Base-by-base conservation (phyloP, 64 coral and sea anemone species). In the Porites australiensis region DNA sequence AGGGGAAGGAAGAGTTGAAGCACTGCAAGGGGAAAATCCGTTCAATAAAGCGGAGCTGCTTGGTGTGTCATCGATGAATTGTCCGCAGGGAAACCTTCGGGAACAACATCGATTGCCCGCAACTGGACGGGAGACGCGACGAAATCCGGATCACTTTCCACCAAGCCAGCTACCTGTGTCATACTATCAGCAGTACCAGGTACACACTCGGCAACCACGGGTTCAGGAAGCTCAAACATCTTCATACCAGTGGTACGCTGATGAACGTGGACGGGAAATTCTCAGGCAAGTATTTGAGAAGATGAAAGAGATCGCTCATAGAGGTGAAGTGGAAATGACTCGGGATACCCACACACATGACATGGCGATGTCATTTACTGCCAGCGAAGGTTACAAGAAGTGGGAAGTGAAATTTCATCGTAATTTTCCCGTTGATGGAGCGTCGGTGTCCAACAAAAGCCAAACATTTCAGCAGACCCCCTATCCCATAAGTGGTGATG, bases 371-470 rank as follows among this genome's bases (percentile, higher is more conserved):
- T 19, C 8, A 19, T 68, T 84, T 18, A 16, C 2, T 3, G 43
- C 50, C 7, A 0, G 6, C 0, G 2, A 0, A 37, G 27, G 27
- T 0, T 6, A 52, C 20, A 13, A 48, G 14, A n/a, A 50, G 62
- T 84, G 81, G 81, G 10, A 50, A 6, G 47, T 84, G 15, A 22
- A 67, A 45, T 84, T 84, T 84, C 81, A 61, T 68, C 1, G 2
- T 11, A 21, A 13, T 2, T 84, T 84, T 46, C 81, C 81, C 45
- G 0, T 2, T 6, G 18, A 11, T 0, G 81, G 81, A 84, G 81
- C 81, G 20, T 2, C 19, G 0, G 16, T 84, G 18, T 14, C 47
- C 13, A 0, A 84, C 3, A 50, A 1, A 19, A 51, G 20, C 71
- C 37, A 16, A 48, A 48, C 73, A 75, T 3, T 0, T 5, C 47